Evolutionary conservation across 2,888 invertebrate genomes (phyloP).

Genomic region (Calliopum simillimum): DNA sequence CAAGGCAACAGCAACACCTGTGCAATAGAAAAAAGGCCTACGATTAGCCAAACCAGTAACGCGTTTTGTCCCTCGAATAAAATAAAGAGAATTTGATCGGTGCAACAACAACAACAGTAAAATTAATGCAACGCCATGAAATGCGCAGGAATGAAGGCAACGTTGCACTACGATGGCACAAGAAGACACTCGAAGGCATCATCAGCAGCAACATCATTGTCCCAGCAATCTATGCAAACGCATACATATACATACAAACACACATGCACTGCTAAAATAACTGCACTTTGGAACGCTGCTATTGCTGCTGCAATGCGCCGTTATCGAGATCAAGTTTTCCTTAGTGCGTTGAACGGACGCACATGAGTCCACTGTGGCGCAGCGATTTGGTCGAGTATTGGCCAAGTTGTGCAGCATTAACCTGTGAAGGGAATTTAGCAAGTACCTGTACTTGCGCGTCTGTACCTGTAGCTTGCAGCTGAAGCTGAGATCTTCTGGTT

Average conservation of each 20-base stretch:
- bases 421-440: conserved; percentile 48
- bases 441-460: too few species aligned
- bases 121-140: neutral
- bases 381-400: conserved; percentile 31
- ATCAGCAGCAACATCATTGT: conserved; percentile 7
- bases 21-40: conserved; percentile 42
- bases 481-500: neutral
- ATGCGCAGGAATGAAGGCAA: conserved; percentile 7
- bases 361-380: conserved; percentile 45
- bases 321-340: conserved; percentile 67
- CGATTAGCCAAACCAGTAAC: conserved; percentile 51
- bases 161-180: conserved; percentile 10
- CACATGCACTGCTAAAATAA: conserved; percentile 47
- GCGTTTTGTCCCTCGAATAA: conserved; percentile 43
- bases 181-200: conserved; percentile 19
- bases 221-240: conserved; percentile 27
- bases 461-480: neutral
- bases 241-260: conserved; percentile 27
- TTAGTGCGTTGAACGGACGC: conserved; percentile 52
- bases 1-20: conserved; percentile 32
- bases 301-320: conserved; percentile 57
- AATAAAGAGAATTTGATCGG: conserved; percentile 9
- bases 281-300: conserved; percentile 54
- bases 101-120: conserved; percentile 24
- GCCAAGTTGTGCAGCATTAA: conserved; percentile 27